phyloP scores from a whole-genome alignment of 2,888 invertebrate genomes.

The Bedellia somnulentella region DNA sequence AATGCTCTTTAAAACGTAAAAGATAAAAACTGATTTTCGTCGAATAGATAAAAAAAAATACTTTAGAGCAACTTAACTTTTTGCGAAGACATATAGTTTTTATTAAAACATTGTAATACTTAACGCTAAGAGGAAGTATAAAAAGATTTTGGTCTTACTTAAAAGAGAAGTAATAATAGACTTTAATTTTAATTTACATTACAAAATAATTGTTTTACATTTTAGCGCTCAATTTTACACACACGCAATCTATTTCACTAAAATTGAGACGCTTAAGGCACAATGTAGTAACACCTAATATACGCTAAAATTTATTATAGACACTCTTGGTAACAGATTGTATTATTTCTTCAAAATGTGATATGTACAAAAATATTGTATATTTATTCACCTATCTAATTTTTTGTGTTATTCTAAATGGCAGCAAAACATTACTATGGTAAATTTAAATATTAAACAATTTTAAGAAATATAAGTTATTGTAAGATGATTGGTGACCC shows the following conservation, averaged over 20 bases:
- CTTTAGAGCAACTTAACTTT: neutral
- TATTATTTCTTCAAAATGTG: constrained; percentile 40
- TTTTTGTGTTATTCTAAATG: too few species aligned
- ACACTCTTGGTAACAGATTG: constrained; percentile 54
- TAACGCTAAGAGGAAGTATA: neutral
- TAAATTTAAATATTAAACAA: constrained; percentile 25
- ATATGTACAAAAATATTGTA: constrained; percentile 60
- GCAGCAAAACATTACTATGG: too few species aligned
- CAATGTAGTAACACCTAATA: constrained; percentile 51
- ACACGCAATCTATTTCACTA: constrained; percentile 14
- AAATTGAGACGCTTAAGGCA: constrained; percentile 62
- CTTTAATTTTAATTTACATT: too few species aligned
- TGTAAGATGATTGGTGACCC: too few species aligned
- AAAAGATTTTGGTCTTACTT: constrained; percentile 18
- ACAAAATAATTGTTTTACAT: too few species aligned
- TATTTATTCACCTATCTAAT: constrained; percentile 33
- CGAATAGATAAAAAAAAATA: too few species aligned
- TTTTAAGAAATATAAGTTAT: too few species aligned
- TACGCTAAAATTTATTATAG: constrained; percentile 30
- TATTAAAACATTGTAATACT: neutral
- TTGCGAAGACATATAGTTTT: too few species aligned
- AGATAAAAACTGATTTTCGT: too few species aligned
- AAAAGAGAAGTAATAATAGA: constrained; percentile 29
- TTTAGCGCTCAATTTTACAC: too few species aligned
- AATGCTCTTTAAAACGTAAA: too few species aligned